Conservation (phyloP, 2,888 invertebrate species). For the Meiosimyza platycephala region DNA sequence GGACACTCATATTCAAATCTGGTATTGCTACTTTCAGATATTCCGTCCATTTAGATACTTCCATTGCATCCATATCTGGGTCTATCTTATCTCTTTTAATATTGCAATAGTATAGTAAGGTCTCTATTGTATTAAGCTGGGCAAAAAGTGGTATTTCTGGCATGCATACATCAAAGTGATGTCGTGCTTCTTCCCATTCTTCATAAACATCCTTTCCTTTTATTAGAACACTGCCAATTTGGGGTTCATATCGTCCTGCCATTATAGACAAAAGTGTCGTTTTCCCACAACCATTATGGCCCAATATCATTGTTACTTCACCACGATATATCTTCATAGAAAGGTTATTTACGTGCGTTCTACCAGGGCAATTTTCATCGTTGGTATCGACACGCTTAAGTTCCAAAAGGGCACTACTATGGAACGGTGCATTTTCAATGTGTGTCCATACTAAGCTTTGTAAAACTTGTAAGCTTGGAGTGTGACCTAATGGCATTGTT, state of each 20-base stretch:
- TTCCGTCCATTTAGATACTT: slow-evolving; percentile 69
- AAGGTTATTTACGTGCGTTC: slow-evolving; percentile 51
- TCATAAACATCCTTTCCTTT: slow-evolving; percentile 73
- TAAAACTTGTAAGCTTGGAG: no score
- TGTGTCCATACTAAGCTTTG: slow-evolving; percentile 45
- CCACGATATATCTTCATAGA: slow-evolving; percentile 55
- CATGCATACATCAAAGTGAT: slow-evolving; percentile 80
- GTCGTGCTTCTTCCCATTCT: slow-evolving; percentile 72
- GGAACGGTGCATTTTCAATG: slow-evolving; percentile 54
- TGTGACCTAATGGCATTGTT: neutral
- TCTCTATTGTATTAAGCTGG: slow-evolving; percentile 82
- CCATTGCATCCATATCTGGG: slow-evolving; percentile 58
- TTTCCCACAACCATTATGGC: slow-evolving; percentile 86
- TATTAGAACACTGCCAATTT: slow-evolving; percentile 74
- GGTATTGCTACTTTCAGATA: slow-evolving; percentile 73
- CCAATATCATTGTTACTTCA: slow-evolving; percentile 73
- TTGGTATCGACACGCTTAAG: slow-evolving; percentile 51
- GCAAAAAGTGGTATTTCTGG: slow-evolving; percentile 84
- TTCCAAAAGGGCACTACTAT: slow-evolving; percentile 46
- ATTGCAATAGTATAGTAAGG: slow-evolving; percentile 81
- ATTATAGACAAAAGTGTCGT: slow-evolving; percentile 91
- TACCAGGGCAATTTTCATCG: slow-evolving; percentile 28
- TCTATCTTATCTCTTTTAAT: slow-evolving; percentile 68
- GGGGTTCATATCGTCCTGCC: slow-evolving; percentile 77
- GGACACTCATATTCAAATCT: slow-evolving; percentile 69